Conservation (phyloP, 1,140 invertebrate genomes). For the Paramacrobiotus metropolitanus region DNA sequence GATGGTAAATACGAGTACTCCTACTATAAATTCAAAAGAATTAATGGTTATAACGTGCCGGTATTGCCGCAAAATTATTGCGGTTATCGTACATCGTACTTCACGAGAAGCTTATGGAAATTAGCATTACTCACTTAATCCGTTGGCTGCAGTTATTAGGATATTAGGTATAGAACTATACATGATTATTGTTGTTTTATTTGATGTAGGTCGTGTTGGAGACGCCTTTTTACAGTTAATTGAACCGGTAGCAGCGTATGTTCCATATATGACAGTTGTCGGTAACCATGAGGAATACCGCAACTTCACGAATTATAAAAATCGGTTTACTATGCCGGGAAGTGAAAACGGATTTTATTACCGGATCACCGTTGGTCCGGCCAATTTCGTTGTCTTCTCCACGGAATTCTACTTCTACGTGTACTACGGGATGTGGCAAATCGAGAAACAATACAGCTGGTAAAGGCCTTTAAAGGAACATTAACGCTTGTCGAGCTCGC, state of each 20-base stretch:
- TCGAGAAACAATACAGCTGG: constrained; percentile 64
- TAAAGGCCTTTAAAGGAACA: too few species aligned
- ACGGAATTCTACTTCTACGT: constrained; percentile 82
- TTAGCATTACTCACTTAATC: too few species aligned
- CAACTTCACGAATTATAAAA: constrained; percentile 2
- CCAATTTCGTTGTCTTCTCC: constrained; percentile 69
- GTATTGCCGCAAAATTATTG: neutral
- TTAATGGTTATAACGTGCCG: neutral
- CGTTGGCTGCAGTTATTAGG: too few species aligned
- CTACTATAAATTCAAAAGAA: neutral
- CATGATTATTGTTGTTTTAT: too few species aligned
- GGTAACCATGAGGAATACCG: constrained; percentile 57
- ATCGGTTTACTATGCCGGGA: constrained; percentile 44
- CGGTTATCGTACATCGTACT: neutral
- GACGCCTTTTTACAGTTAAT: constrained; percentile 77
- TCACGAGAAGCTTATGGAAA: too few species aligned
- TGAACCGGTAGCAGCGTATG: constrained; percentile 52
- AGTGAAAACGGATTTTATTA: constrained; percentile 49
- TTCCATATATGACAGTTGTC: constrained; percentile 74
- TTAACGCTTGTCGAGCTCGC: too few species aligned
- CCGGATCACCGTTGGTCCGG: constrained; percentile 70
- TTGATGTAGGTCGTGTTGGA: constrained; percentile 33
- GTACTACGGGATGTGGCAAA: constrained; percentile 54
- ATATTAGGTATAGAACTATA: too few species aligned
- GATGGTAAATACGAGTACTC: constrained; percentile 25